Evolutionary conservation across 2,113 vertebrate genomes (phyloP).

Genomic region (Rafetus swinhoei): DNA sequence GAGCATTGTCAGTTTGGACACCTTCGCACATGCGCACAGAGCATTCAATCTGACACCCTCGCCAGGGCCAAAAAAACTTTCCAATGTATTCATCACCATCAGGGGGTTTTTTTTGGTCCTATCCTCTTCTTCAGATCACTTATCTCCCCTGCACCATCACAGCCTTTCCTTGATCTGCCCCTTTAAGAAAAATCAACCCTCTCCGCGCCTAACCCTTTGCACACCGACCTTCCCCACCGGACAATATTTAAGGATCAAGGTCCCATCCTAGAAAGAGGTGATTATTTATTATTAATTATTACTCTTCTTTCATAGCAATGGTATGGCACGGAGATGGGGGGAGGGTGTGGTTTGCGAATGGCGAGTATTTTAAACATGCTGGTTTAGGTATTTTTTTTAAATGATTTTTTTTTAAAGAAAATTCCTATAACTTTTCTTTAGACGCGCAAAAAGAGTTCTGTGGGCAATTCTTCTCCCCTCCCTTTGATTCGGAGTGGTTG

Average conservation of each 20-base stretch:
- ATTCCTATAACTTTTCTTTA: constrained; percentile 16
- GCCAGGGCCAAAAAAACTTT: constrained; percentile 99
- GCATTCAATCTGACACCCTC: constrained; percentile 99
- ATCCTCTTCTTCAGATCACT: constrained; percentile 94
- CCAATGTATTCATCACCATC: constrained; percentile 99
- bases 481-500: rapidly evolving
- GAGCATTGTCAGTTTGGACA: constrained; percentile 99
- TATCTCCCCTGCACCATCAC: constrained; percentile 84
- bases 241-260: constrained; percentile 80
- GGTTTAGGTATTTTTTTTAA: neutral
- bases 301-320: neutral
- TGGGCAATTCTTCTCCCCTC: too few species aligned
- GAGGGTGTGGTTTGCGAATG: neutral
- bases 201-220: constrained; percentile 69
- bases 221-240: constrained; percentile 75
- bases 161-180: constrained; percentile 78
- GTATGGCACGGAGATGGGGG: neutral
- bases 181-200: constrained; percentile 86
- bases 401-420: neutral
- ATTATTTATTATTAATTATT: constrained; percentile 46
- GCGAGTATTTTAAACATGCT: neutral
- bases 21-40: constrained; percentile 99
- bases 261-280: constrained; percentile 76
- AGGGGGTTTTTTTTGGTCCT: constrained; percentile 80
- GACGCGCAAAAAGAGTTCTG: too few species aligned